A percentile compares a stretch with the other conserved stretches of the same genome.
Conservation (phyloP, 2,888 invertebrate species). For the Subacronicta megacephala region DNA sequence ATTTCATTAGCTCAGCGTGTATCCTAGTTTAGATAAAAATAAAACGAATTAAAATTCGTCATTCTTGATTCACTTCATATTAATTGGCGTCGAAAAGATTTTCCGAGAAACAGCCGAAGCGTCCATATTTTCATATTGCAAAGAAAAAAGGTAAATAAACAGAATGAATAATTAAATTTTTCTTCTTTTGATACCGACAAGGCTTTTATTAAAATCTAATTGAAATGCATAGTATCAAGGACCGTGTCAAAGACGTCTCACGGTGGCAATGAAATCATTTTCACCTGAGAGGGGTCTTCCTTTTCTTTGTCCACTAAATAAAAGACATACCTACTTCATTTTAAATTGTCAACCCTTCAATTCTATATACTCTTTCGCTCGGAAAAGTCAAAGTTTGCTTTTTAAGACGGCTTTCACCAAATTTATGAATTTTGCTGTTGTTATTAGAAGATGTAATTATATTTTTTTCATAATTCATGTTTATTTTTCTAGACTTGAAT, state of each 20-base stretch:
- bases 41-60: no score
- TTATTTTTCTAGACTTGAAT: background rate
- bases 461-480: background rate
- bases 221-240: conserved; percentile 48
- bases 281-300: conserved; percentile 31
- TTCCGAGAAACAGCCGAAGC: background rate
- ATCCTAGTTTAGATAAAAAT: no score
- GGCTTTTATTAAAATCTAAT: conserved; percentile 55
- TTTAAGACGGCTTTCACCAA: background rate
- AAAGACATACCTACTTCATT: conserved; percentile 29
- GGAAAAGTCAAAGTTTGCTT: conserved; percentile 1
- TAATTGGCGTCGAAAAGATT: conserved; percentile 8
- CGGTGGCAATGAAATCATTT: conserved; percentile 52
- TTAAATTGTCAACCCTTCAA: conserved; percentile 14
- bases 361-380: background rate
- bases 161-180: conserved; percentile 8
- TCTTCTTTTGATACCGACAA: conserved; percentile 1
- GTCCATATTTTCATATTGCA: background rate
- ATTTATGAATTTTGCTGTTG: conserved; percentile 7
- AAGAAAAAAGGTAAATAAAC: conserved; percentile 13
- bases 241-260: conserved; percentile 34
- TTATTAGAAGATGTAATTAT: conserved; percentile 6
- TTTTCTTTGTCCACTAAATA: conserved; percentile 32
- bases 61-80: no score
- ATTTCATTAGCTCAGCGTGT: no score